A percentile compares a stretch with the other conserved stretches of the same genome.
phyloP scores from a whole-genome alignment of 2,888 invertebrate genomes.

The Megalurothrips usitatus region DNA sequence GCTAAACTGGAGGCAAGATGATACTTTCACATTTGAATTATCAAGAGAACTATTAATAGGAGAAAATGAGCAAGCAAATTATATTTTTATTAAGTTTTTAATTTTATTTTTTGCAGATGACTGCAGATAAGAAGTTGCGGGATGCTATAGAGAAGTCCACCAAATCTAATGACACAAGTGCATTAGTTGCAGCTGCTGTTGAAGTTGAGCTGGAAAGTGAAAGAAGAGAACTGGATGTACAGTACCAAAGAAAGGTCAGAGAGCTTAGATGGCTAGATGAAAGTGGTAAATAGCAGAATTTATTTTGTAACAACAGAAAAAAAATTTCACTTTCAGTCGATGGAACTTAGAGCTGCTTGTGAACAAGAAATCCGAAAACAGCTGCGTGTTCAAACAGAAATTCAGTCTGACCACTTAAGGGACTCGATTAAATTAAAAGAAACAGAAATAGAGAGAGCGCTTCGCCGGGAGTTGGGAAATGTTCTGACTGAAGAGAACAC shows the following conservation, averaged over 20 bases:
- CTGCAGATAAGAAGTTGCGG: slow-evolving; percentile 59
- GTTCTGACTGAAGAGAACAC: slow-evolving; percentile 62
- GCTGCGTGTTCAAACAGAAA: slow-evolving; percentile 77
- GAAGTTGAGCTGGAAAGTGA: slow-evolving; percentile 67
- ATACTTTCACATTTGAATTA: too few species aligned
- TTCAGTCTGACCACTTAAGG: slow-evolving; percentile 75
- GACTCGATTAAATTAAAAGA: slow-evolving; percentile 51
- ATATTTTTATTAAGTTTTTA: slow-evolving; percentile 29
- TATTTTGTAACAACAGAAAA: slow-evolving; percentile 12
- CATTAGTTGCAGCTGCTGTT: slow-evolving; percentile 50
- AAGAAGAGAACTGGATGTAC: slow-evolving; percentile 58
- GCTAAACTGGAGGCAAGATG: slow-evolving; percentile 59
- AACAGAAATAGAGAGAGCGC: slow-evolving; percentile 47
- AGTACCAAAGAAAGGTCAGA: slow-evolving; percentile 67
- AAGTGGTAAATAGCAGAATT: not conserved
- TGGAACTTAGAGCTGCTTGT: slow-evolving; percentile 60
- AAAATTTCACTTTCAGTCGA: slow-evolving; percentile 49
- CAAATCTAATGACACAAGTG: slow-evolving; percentile 53
- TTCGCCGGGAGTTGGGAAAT: slow-evolving; percentile 49
- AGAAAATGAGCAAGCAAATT: too few species aligned
- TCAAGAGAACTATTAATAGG: too few species aligned
- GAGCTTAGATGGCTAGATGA: slow-evolving; percentile 20
- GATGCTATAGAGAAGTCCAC: slow-evolving; percentile 59
- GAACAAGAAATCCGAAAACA: slow-evolving; percentile 71
- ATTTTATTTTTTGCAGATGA: slow-evolving; percentile 46